Conservation (phyloP, 2,113 vertebrate genomes). For the Dunckerocampus dactyliophorus region DNA sequence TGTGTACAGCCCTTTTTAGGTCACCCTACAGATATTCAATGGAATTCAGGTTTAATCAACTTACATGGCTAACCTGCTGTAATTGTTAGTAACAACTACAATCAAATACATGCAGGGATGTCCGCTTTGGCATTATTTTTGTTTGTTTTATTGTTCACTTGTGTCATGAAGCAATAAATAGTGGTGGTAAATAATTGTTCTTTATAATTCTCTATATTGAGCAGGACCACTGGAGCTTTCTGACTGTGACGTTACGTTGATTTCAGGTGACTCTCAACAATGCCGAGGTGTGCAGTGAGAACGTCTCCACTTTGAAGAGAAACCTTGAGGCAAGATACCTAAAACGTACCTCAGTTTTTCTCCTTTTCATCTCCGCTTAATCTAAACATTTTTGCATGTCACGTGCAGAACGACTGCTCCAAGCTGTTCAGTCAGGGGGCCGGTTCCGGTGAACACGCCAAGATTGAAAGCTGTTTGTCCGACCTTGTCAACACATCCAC, state of each 20-base stretch:
- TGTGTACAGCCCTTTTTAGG: too few species aligned
- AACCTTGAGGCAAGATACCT: slow-evolving; percentile 84
- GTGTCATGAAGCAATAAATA: too few species aligned
- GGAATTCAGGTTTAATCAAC: too few species aligned
- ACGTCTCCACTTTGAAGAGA: slow-evolving; percentile 94
- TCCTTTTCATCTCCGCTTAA: background rate
- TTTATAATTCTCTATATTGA: too few species aligned
- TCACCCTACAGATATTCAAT: too few species aligned
- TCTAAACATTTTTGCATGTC: background rate
- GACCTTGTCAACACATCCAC: slow-evolving; percentile 88
- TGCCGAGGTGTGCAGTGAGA: slow-evolving; percentile 93
- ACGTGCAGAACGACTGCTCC: slow-evolving; percentile 84
- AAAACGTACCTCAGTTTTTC: background rate
- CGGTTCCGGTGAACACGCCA: slow-evolving; percentile 83
- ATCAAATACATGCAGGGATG: too few species aligned
- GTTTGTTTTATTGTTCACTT: too few species aligned
- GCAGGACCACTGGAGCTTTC: background rate
- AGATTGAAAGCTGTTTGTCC: slow-evolving; percentile 94
- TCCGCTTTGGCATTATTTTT: too few species aligned
- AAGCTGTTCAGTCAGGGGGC: slow-evolving; percentile 88
- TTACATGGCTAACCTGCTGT: too few species aligned
- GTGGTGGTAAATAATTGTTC: too few species aligned
- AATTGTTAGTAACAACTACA: too few species aligned
- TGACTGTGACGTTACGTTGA: background rate
- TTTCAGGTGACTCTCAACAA: slow-evolving; percentile 93